Conservation (phyloP, 2,113 vertebrate species). For the Lagopus leucura region DNA sequence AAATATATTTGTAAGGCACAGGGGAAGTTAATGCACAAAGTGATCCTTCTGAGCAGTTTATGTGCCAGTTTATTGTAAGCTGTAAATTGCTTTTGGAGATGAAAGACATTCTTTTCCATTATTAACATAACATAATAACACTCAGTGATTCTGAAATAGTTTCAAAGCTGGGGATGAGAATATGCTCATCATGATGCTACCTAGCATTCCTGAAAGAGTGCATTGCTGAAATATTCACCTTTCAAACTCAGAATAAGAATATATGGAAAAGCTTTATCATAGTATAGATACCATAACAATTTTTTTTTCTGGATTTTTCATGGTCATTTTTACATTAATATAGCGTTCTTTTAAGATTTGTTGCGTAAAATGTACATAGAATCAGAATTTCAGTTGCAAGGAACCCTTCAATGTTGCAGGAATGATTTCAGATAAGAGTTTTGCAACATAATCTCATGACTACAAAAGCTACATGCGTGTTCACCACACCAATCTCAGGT, state of each 20-base stretch:
- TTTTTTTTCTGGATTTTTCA: not conserved
- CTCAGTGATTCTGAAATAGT: conserved; percentile 10
- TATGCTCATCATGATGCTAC: not conserved
- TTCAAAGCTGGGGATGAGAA: not conserved
- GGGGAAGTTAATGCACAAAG: conserved; percentile 2
- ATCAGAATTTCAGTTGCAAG: too few relatives aligned
- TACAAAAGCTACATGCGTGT: not conserved
- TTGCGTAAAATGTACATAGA: not conserved
- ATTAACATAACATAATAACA: conserved; percentile 2
- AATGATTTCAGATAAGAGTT: not conserved
- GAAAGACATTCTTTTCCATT: conserved; percentile 16
- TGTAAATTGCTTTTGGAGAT: conserved; percentile 47
- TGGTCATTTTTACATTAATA: rapidly evolving
- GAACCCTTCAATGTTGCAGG: too few relatives aligned
- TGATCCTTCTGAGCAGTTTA: conserved; percentile 11
- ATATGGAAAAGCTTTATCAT: not conserved
- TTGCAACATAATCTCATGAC: not conserved
- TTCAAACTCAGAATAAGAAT: not conserved
- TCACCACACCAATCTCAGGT: not conserved
- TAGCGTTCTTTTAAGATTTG: not conserved
- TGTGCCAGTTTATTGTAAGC: conserved; percentile 1
- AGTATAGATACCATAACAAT: not conserved
- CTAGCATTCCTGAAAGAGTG: not conserved
- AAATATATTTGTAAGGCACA: not conserved
- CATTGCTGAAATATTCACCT: not conserved